These are phyloP conservation scores for Mormyrus proboscirostris DNA, from an alignment of 2,797 vertebrate genomes.

Conservation along the genomic window DNA sequence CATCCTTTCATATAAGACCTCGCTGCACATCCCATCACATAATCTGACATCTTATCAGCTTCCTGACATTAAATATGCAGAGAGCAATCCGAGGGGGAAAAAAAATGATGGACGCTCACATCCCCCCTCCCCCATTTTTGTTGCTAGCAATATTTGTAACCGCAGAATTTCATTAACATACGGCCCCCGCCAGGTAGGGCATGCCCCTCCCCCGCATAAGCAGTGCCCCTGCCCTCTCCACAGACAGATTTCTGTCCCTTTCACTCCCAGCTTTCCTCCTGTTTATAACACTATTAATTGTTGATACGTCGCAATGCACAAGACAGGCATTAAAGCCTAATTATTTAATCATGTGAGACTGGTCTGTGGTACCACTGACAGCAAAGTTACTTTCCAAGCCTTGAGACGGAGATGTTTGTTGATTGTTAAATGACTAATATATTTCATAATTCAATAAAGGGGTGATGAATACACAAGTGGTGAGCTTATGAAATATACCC, in stretches of 20 bases:
- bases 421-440: slow-evolving; percentile 77
- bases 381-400: slow-evolving; percentile 76
- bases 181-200: not conserved
- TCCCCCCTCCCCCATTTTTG: not conserved
- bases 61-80: not conserved
- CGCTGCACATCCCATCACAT: not conserved
- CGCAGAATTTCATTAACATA: not conserved
- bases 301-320: slow-evolving; percentile 86
- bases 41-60: not conserved
- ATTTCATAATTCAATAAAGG: slow-evolving; percentile 59
- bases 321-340: slow-evolving; percentile 93
- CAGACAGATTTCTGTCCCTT: slow-evolving; percentile 58
- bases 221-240: slow-evolving; percentile 38
- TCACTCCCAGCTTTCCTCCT: not conserved
- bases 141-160: not conserved
- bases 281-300: slow-evolving; percentile 76
- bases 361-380: slow-evolving; percentile 69
- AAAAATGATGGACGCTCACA: not conserved
- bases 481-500: slow-evolving; percentile 33
- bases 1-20: not conserved
- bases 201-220: slow-evolving; percentile 16
- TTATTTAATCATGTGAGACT: slow-evolving; percentile 89
- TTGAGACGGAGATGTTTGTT: slow-evolving; percentile 64
- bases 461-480: slow-evolving; percentile 37
- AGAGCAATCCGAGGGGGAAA: not conserved